Conservation (phyloP, 2,113 vertebrate species). For the Cyphomyrus discorhynchus region DNA sequence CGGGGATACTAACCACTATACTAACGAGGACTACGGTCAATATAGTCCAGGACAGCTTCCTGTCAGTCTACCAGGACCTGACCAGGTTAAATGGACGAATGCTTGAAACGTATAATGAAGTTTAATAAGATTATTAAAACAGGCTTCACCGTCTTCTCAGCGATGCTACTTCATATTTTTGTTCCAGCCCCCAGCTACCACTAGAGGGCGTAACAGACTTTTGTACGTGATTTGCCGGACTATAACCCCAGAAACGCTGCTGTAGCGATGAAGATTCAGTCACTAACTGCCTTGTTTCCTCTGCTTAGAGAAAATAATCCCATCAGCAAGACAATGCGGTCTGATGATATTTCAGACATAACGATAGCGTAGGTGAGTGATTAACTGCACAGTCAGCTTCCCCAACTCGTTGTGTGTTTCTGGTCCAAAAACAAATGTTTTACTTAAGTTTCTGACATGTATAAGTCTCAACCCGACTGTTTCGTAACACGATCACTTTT, state of each 20-base stretch:
- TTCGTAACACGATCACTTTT: neutral
- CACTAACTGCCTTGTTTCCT: neutral
- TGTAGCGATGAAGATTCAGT: neutral
- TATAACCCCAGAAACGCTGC: neutral
- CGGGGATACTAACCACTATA: neutral
- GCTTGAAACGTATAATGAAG: neutral
- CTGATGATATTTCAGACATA: neutral
- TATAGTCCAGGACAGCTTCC: fast-evolving
- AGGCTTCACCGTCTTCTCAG: neutral
- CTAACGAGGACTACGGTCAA: neutral
- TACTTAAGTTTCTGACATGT: neutral
- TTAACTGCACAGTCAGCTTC: neutral
- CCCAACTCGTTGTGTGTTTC: neutral
- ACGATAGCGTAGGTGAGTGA: neutral
- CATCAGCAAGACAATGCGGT: neutral
- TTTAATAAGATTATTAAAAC: neutral
- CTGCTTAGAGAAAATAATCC: neutral
- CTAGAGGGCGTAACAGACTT: neutral
- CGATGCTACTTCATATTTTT: neutral
- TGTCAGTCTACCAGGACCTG: neutral
- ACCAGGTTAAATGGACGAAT: neutral
- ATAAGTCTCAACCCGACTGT: neutral
- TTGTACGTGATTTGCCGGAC: neutral
- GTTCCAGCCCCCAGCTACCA: neutral
- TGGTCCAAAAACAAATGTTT: neutral